phyloP scores from a whole-genome alignment of 2,113 vertebrate genomes.

The Addax nasomaculatus region DNA sequence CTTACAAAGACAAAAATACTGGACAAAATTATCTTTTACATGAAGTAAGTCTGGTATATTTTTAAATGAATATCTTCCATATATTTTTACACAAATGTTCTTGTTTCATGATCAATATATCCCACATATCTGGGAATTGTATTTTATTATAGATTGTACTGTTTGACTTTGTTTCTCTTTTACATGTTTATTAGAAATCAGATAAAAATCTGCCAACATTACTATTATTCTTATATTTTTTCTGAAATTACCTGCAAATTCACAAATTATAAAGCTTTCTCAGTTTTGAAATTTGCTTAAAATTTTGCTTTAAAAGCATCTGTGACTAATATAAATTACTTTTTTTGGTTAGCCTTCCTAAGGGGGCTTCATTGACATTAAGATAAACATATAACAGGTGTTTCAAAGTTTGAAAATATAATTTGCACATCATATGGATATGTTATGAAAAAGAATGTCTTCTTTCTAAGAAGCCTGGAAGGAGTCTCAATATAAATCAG shows the following conservation, averaged over 20 bases:
- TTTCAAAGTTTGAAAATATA: slow-evolving; percentile 65
- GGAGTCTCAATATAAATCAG: slow-evolving; percentile 68
- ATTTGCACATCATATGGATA: slow-evolving; percentile 52
- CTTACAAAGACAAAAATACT: not conserved
- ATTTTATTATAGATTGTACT: not conserved
- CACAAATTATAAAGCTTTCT: not conserved
- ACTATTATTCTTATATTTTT: not conserved
- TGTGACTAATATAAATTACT: not conserved
- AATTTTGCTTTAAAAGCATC: not conserved
- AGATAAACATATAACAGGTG: slow-evolving; percentile 66
- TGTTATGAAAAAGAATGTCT: slow-evolving; percentile 61
- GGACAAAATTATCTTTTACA: not conserved
- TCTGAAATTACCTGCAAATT: not conserved
- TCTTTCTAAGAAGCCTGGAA: slow-evolving; percentile 63
- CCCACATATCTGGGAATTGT: not conserved
- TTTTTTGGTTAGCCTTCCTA: slow-evolving; percentile 21
- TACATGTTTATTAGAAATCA: not conserved
- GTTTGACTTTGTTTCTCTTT: not conserved
- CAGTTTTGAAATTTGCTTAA: not conserved
- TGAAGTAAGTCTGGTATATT: not conserved
- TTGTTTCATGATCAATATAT: not conserved
- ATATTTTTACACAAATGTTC: not conserved
- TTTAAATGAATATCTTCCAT: not conserved
- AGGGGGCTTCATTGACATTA: slow-evolving; percentile 41
- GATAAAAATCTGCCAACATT: not conserved